phyloP scores from a whole-genome alignment of 2,113 vertebrate species.

The Tragelaphus buxtoni region DNA sequence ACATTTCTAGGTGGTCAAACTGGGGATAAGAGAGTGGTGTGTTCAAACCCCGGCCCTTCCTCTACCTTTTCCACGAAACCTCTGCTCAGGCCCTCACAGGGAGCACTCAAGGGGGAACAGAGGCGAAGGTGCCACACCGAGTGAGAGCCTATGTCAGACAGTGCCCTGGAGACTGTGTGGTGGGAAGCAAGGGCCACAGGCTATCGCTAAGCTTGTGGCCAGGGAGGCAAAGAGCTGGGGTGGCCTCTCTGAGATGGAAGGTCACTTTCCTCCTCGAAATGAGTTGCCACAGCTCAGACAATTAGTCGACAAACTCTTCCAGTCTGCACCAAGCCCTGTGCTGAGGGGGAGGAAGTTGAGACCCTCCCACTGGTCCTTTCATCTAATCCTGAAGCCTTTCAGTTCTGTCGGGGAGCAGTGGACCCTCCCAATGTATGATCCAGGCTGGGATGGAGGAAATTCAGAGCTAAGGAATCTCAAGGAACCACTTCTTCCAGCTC shows the following conservation, averaged over 20 bases:
- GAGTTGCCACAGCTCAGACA: background rate
- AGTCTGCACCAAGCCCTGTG: background rate
- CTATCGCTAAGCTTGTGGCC: background rate
- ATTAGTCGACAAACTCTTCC: background rate
- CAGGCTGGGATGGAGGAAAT: background rate
- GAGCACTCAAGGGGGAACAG: background rate
- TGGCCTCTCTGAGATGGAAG: background rate
- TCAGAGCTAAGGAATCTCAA: background rate
- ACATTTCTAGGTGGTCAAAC: background rate
- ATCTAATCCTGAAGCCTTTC: background rate
- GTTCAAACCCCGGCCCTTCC: background rate
- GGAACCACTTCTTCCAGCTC: background rate
- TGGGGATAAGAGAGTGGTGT: background rate
- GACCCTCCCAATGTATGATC: background rate
- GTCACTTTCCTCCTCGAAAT: constrained; percentile 3
- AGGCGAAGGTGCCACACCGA: background rate
- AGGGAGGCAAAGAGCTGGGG: background rate
- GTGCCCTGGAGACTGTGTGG: background rate
- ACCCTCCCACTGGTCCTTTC: background rate
- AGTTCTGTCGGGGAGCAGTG: background rate
- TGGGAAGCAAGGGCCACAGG: no score
- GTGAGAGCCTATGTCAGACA: background rate
- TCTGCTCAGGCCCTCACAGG: background rate
- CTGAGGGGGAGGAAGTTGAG: background rate
- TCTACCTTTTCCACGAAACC: background rate